These are phyloP conservation scores for Phalacrocorax carbo DNA, from an alignment of 2,113 vertebrate genomes.

Conservation along the genomic window DNA sequence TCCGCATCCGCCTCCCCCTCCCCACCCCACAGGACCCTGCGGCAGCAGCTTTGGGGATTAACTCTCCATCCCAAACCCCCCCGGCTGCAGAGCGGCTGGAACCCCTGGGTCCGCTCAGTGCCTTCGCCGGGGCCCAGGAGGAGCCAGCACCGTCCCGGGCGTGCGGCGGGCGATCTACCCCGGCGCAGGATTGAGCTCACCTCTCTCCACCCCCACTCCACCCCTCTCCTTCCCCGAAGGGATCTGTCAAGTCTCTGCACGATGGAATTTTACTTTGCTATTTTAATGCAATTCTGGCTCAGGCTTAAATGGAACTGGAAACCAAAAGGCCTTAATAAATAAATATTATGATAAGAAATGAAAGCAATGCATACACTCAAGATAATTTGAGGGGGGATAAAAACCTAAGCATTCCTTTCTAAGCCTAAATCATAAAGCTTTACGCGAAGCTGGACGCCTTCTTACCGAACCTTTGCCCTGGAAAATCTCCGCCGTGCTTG, in stretches of 20 bases:
- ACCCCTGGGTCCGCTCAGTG: not conserved
- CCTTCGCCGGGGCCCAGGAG: not conserved
- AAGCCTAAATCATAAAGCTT: conserved; percentile 63
- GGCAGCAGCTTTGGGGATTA: not conserved
- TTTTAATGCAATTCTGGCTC: conserved; percentile 82
- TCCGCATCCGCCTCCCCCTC: not conserved
- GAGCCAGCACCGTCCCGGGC: not conserved
- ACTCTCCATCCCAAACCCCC: not conserved
- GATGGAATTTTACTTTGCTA: conserved; percentile 84
- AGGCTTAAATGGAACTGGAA: conserved; percentile 83
- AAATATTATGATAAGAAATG: conserved; percentile 86
- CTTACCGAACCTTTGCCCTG: conserved; percentile 53
- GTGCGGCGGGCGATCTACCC: not conserved
- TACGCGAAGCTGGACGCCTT: conserved; percentile 24
- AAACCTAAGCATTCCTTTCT: conserved; percentile 68
- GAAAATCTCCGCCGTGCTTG: conserved; percentile 26
- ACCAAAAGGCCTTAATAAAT: conserved; percentile 81
- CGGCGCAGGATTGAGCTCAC: conserved; percentile 16
- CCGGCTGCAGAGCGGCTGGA: accelerated
- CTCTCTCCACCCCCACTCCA: conserved; percentile 65
- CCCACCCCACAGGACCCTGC: not conserved
- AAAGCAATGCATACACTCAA: conserved; percentile 77
- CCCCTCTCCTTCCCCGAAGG: conserved; percentile 72
- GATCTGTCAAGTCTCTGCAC: conserved; percentile 76
- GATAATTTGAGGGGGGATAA: conserved; percentile 68